Conservation (phyloP, 2,113 vertebrate genomes). For the Neodon shergylaensis region DNA sequence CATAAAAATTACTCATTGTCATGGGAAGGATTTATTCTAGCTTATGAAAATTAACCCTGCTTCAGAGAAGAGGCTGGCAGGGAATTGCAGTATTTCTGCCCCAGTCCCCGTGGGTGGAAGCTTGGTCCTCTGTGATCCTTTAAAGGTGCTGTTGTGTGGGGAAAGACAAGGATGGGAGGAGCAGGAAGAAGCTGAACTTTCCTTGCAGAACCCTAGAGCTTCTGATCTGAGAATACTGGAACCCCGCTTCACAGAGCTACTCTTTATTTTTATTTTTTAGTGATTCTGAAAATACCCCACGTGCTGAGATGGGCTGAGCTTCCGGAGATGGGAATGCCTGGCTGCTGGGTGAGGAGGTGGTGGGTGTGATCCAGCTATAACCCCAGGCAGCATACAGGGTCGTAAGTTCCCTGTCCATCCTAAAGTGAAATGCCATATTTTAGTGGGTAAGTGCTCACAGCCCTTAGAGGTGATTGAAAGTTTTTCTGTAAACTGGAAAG, state of each 20-base stretch:
- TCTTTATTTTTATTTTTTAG: not conserved
- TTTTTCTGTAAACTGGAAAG: not conserved
- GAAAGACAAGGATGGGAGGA: not conserved
- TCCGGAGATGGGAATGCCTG: not conserved
- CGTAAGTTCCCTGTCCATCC: not conserved
- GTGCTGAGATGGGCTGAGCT: not conserved
- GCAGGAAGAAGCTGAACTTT: not conserved
- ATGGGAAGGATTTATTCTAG: slow-evolving; percentile 71
- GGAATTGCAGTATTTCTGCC: slow-evolving; percentile 34
- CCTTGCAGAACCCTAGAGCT: not conserved
- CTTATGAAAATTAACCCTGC: slow-evolving; percentile 59
- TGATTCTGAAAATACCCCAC: not conserved
- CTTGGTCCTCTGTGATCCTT: not conserved
- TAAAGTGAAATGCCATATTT: not conserved
- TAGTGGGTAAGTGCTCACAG: not conserved
- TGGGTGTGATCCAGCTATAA: not conserved
- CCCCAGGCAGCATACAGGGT: not conserved
- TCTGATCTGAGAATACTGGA: not conserved
- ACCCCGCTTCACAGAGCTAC: not conserved
- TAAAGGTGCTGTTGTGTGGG: not conserved
- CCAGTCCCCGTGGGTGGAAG: not conserved
- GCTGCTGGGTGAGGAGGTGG: too few relatives aligned
- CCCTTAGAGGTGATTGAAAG: not conserved
- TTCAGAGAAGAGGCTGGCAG: slow-evolving; percentile 63
- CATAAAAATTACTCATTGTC: slow-evolving; percentile 76